Evolutionary conservation across 30 jellyfish, hydroid and myxozoan genomes (phyloP).

Genomic region (Hydractinia symbiolongicarpus): DNA sequence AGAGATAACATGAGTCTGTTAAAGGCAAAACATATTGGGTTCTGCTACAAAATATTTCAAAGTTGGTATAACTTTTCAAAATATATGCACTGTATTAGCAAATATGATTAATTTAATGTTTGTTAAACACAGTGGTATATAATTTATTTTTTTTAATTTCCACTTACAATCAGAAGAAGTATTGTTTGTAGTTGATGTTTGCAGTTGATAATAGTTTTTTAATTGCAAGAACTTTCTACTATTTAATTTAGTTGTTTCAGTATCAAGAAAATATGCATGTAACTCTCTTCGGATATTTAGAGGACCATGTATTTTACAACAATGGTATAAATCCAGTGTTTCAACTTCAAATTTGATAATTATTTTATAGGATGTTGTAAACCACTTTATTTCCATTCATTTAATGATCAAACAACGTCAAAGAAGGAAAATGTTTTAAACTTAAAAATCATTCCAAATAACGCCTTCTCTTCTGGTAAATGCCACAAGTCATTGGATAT

Average conservation of each 20-base stretch:
- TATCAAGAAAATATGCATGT: not conserved
- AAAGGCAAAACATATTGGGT: slow-evolving; percentile 5
- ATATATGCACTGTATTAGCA: too few species aligned
- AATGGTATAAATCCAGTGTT: not conserved
- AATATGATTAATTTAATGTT: too few species aligned
- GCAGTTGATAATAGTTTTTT: too few species aligned
- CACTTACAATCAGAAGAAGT: too few species aligned
- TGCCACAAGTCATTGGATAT: slow-evolving; percentile 27
- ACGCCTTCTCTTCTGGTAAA: slow-evolving; percentile 20
- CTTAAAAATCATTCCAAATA: slow-evolving; percentile 15
- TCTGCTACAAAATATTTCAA: not conserved
- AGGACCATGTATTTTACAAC: not conserved
- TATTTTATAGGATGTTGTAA: slow-evolving; percentile 27
- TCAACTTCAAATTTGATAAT: not conserved
- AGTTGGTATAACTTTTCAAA: not conserved
- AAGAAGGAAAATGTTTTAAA: not conserved
- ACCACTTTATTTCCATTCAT: slow-evolving; percentile 23
- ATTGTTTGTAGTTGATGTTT: too few species aligned
- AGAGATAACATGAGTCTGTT: not conserved
- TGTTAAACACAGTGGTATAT: too few species aligned
- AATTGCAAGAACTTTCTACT: too few species aligned
- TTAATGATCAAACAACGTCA: not conserved
- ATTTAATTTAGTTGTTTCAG: not conserved
- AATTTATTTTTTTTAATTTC: too few species aligned
- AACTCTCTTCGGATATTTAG: not conserved